phyloP scores from a whole-genome alignment of 2,113 vertebrate genomes.

The Montifringilla adamsi region DNA sequence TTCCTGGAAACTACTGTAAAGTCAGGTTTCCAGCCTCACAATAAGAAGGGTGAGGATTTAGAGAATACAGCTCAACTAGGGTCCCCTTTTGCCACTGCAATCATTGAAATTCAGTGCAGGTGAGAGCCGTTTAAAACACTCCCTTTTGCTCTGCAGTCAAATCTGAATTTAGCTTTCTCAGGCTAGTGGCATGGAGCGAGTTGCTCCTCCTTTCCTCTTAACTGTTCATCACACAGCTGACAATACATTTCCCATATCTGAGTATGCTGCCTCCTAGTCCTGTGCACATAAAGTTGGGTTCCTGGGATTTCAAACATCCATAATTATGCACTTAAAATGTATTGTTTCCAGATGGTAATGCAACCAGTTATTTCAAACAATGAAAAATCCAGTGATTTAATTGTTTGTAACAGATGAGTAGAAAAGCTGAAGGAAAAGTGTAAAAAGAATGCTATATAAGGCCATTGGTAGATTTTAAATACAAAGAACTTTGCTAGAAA shows the following conservation, averaged over 20 bases:
- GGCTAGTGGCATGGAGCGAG: background rate
- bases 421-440: background rate
- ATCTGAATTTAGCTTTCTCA: background rate
- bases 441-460: background rate
- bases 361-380: slow-evolving; percentile 64
- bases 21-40: background rate
- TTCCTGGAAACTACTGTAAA: background rate
- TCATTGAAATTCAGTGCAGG: background rate
- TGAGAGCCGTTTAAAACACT: background rate
- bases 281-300: background rate
- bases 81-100: background rate
- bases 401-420: slow-evolving; percentile 31
- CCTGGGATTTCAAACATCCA: background rate
- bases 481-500: background rate
- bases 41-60: background rate
- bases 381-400: slow-evolving; percentile 55
- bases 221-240: background rate
- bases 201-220: background rate
- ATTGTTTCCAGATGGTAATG: slow-evolving; percentile 67
- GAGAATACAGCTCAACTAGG: background rate
- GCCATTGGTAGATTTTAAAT: background rate
- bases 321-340: slow-evolving; percentile 57
- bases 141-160: background rate
- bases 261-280: background rate
- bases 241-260: background rate